Percentiles rank a stretch among this genome's conserved stretches.
These are phyloP conservation scores for Drosophila maculinotata DNA, from an alignment of 2,888 invertebrate genomes.

Conservation along the genomic window DNA sequence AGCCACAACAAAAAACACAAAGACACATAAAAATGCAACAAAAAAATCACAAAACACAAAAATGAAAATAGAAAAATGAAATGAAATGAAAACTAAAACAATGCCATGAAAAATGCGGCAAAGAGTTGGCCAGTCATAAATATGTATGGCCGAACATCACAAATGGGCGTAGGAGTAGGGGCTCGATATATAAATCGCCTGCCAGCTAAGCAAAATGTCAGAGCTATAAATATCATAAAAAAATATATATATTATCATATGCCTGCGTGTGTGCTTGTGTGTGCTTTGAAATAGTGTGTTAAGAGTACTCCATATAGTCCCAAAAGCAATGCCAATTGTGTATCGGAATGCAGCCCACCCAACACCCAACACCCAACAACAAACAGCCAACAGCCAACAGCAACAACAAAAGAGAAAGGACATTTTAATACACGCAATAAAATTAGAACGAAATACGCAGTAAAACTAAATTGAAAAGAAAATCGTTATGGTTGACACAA, in stretches of 20 bases:
- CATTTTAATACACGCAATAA: slow-evolving; percentile 77
- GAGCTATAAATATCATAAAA: slow-evolving; percentile 78
- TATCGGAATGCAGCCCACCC: slow-evolving; percentile 36
- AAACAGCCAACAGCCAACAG: slow-evolving; percentile 3
- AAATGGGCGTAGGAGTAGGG: slow-evolving; percentile 15
- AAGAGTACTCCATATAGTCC: slow-evolving; percentile 50
- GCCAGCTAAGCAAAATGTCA: slow-evolving; percentile 77
- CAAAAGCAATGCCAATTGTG: slow-evolving; percentile 13
- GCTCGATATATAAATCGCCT: slow-evolving; percentile 66
- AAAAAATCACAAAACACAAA: slow-evolving; percentile 21
- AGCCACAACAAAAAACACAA: slow-evolving; percentile 56
- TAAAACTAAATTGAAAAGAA: slow-evolving; percentile 81
- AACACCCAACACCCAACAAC: not conserved
- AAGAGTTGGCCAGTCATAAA: slow-evolving; percentile 66
- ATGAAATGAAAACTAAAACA: slow-evolving; percentile 65
- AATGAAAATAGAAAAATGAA: slow-evolving; percentile 9
- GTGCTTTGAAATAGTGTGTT: slow-evolving; percentile 69
- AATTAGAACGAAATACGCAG: slow-evolving; percentile 77
- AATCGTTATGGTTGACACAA: slow-evolving; percentile 74
- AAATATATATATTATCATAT: slow-evolving; percentile 72
- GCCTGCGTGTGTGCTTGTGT: slow-evolving; percentile 25
- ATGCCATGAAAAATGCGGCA: slow-evolving; percentile 57
- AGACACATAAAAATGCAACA: slow-evolving; percentile 69
- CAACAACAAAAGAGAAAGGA: not conserved
- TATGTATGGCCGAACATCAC: slow-evolving; percentile 51